These are phyloP conservation scores for Ceramica pisi DNA, from an alignment of 2,888 invertebrate species.

Conservation along the genomic window DNA sequence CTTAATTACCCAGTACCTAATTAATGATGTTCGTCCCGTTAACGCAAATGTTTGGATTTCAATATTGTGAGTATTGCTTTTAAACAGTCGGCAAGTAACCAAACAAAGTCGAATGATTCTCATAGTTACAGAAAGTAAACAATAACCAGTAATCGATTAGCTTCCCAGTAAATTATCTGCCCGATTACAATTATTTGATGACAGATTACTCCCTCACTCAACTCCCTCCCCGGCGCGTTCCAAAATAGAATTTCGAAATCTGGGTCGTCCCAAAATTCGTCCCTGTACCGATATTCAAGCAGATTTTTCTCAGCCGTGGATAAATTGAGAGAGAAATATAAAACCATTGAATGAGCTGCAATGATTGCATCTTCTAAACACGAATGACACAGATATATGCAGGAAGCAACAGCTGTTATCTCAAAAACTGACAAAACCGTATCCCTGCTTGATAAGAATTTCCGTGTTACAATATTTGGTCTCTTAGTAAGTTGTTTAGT, in stretches of 20 bases:
- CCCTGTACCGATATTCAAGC: not conserved
- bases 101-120: not conserved
- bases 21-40: not conserved
- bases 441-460: slow-evolving; percentile 12
- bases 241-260: slow-evolving; percentile 38
- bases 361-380: slow-evolving; percentile 6
- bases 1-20: not conserved
- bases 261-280: not conserved
- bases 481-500: not conserved
- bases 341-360: not conserved
- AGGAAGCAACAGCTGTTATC: slow-evolving; percentile 39
- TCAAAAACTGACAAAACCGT: slow-evolving; percentile 4
- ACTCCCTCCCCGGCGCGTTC: not conserved
- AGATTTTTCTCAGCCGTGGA: slow-evolving; percentile 1
- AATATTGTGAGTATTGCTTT: not conserved
- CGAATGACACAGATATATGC: slow-evolving; percentile 21
- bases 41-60: slow-evolving; percentile 4
- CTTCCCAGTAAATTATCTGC: not conserved
- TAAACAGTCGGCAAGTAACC: no score
- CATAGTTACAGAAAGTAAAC: not conserved
- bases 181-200: not conserved
- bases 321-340: not conserved
- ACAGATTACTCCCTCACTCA: not conserved
- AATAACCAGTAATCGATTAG: slow-evolving; percentile 1
- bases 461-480: slow-evolving; percentile 11